These are phyloP conservation scores for Aythya baeri DNA, from an alignment of 2,113 vertebrate species.

Conservation along the genomic window DNA sequence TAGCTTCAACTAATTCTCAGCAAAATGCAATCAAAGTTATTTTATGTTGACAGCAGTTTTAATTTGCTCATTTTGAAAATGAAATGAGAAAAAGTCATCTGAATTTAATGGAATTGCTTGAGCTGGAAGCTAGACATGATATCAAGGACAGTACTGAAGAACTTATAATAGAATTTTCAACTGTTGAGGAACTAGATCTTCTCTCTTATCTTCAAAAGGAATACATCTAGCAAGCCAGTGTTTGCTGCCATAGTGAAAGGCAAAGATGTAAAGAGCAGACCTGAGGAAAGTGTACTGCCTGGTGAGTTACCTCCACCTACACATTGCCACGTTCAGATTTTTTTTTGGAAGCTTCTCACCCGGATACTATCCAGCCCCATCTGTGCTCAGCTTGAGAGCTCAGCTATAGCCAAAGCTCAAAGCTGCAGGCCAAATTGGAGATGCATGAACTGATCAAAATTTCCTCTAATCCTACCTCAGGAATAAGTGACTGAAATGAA, in stretches of 20 bases:
- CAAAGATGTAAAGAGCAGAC: neutral
- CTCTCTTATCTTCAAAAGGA: slow-evolving; percentile 20
- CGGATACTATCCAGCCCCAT: slow-evolving; percentile 49
- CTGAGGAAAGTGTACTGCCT: neutral
- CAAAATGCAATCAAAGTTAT: neutral
- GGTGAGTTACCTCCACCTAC: slow-evolving; percentile 52
- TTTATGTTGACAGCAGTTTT: neutral
- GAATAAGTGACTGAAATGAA: slow-evolving; percentile 60
- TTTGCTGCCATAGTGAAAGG: neutral
- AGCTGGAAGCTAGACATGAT: neutral
- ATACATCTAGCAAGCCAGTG: neutral
- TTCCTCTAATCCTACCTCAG: slow-evolving; percentile 48
- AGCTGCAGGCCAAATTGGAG: slow-evolving; percentile 59
- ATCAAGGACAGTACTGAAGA: neutral
- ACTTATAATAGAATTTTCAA: neutral
- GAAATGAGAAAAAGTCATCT: neutral
- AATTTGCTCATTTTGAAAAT: neutral
- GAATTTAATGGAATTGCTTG: neutral
- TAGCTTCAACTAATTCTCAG: neutral
- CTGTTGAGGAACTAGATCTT: neutral
- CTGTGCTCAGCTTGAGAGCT: slow-evolving; percentile 61
- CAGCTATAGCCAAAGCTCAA: slow-evolving; percentile 50
- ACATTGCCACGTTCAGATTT: slow-evolving; percentile 14
- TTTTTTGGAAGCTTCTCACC: slow-evolving; percentile 49
- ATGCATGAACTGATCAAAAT: slow-evolving; percentile 46